Base-by-base conservation (phyloP, 2,797 vertebrate genomes). In the Cossypha caffra region DNA sequence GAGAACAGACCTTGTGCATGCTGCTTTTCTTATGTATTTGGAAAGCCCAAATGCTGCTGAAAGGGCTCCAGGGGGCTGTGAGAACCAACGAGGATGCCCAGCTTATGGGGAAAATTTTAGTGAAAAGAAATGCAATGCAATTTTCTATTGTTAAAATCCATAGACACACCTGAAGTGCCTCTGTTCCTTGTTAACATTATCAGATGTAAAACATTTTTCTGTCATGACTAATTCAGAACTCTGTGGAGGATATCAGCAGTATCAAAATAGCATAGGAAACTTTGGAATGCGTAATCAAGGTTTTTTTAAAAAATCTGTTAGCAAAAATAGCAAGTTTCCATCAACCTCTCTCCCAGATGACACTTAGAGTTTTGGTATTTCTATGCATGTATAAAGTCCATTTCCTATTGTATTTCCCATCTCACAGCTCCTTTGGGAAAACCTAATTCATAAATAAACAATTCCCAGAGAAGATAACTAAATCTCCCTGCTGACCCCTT, bases 351-450 rank as follows among this genome's bases (percentile, higher is more conserved):
- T 94, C 81, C 77, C 29, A 10, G 57, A 89, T 83, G 71, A 93
- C 72, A 93, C 20, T 63, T 81, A 76, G 1, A 91, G 45, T 86
- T 91, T 54, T 89, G 76, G 74, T 88, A 95, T 94, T 95, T 97
- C 73, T 87, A 51, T 79, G 76, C 78, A 79, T 67, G 90, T 38
- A 91, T 48, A 13, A 95, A 94, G 82, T 87, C 86, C 71, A 91
- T 82, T 96, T 97, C 91, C 96, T 96, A 95, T 91, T 96, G 91
- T 91, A 94, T 95, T 97, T 96, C 93, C 92, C 92, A 92, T 95
- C 95, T 91, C 93, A 86, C 4, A 7, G 43, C 8, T 94, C 96
- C 95, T 95, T 89, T 91, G 97, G 96, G 97, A 97, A 97, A 98
- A 96, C 13, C 43, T 88, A 91, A 93, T 95, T 94, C 88, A 93